phyloP scores from a whole-genome alignment of 2,113 vertebrate genomes.

The Hirundichthys speculiger region DNA sequence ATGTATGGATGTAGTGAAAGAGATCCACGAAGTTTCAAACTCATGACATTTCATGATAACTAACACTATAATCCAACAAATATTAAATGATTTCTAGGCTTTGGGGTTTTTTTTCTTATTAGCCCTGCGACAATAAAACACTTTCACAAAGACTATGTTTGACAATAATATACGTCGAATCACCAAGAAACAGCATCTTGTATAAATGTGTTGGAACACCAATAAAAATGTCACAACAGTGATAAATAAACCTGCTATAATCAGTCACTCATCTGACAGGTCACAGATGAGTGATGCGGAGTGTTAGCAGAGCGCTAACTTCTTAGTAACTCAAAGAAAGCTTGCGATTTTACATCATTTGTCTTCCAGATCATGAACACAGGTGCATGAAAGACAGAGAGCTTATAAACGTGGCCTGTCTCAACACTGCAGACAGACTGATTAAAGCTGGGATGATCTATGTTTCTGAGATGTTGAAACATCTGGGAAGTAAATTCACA shows the following conservation, averaged over 20 bases:
- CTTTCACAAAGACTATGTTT: background rate
- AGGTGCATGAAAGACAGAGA: constrained; percentile 6
- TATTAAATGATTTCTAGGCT: no score
- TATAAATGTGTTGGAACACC: background rate
- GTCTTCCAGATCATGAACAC: constrained; percentile 31
- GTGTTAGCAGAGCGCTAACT: constrained; percentile 15
- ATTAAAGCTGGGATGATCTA: constrained; percentile 69
- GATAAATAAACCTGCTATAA: constrained; percentile 40
- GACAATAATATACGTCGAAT: constrained; percentile 11
- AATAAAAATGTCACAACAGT: constrained; percentile 21
- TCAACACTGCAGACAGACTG: constrained; percentile 52
- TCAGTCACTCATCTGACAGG: constrained; percentile 30
- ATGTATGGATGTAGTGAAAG: no score
- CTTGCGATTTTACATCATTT: constrained; percentile 27
- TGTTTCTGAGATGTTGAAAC: constrained; percentile 30
- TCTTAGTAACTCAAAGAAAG: constrained; percentile 27
- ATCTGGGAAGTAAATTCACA: constrained; percentile 45
- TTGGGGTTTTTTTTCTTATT: background rate
- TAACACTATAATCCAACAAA: no score
- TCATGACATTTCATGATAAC: no score
- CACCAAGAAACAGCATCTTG: constrained; percentile 9
- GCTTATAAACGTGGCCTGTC: constrained; percentile 44
- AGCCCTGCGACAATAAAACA: no score
- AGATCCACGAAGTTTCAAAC: no score
- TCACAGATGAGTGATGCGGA: background rate